A percentile compares a stretch with the other conserved stretches of the same genome.
Evolutionary conservation across 2,888 invertebrate species (phyloP).

Genomic region (Tachina grossa): DNA sequence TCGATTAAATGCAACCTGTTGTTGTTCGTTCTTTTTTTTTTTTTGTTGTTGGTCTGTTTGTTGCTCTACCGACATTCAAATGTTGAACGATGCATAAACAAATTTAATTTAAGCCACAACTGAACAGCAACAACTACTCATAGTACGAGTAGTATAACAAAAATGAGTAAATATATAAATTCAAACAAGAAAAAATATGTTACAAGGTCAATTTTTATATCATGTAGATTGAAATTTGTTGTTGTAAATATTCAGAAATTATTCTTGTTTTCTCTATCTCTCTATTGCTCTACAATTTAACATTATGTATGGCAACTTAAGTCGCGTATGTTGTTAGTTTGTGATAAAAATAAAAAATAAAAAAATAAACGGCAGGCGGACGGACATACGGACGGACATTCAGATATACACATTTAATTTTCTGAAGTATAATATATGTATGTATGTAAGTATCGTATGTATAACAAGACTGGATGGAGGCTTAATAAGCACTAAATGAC

Average conservation of each 20-base stretch:
- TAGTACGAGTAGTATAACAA: too few species aligned
- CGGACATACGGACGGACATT: background rate
- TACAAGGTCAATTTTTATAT: conserved; percentile 66
- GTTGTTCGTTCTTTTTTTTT: conserved; percentile 17
- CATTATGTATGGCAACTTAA: conserved; percentile 29
- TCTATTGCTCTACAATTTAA: conserved; percentile 12
- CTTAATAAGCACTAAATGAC: background rate
- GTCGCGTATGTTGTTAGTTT: conserved; percentile 5
- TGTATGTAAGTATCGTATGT: too few species aligned
- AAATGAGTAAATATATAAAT: background rate
- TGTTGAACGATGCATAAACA: conserved; percentile 64
- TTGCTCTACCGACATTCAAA: conserved; percentile 54
- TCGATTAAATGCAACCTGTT: conserved; percentile 65
- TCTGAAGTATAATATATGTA: conserved; percentile 5
- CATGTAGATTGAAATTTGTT: conserved; percentile 37
- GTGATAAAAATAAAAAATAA: background rate
- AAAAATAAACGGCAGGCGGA: background rate
- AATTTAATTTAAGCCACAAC: conserved; percentile 61
- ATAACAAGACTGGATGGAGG: background rate
- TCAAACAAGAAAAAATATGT: conserved; percentile 59
- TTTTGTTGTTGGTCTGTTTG: conserved; percentile 14
- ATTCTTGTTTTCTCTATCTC: background rate
- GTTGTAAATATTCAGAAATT: conserved; percentile 18
- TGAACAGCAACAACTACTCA: conserved; percentile 21
- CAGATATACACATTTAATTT: conserved; percentile 12